Base-by-base conservation (phyloP, 2,888 invertebrate genomes). In the Plagodis dolabraria region DNA sequence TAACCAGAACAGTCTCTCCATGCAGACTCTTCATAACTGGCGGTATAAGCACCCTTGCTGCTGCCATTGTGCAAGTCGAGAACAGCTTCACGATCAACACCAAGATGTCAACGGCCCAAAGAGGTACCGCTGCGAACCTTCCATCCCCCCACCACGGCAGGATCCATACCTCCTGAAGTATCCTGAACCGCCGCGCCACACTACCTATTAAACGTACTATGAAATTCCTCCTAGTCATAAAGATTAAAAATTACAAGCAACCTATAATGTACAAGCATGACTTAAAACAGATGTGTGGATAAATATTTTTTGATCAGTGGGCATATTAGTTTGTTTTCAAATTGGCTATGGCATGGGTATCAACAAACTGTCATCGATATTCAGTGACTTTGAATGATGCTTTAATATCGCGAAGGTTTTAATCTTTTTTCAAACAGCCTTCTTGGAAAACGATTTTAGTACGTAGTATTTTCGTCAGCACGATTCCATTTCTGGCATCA, bases 111-210 rank as follows among this genome's bases (percentile, higher is more conserved):
- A 92, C 66, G 0, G 85, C 81, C 87, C 87, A 90, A 4, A 90
- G 74, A 0, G 91, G 91, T 5, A 82, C 82, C 8, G 86, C 68
- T 0, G 83, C 77, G 54, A 90, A 57, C 6, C 86, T 81, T 0
- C 90, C 88, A 64, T 83, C 83, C 0, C 86, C 87, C 89, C 91
- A 91, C 88, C 89, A 91, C 1, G 92, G 90, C 43, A 90, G 67
- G 43, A 92, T 82, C 89, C 91, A 92, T 70, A 82, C 79, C 69
- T 92, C 92, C 67, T 92, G 89, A 8, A 87, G 67, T 5, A 80
- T 76, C 67, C 92, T 79, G 57, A 90, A 92, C 69, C 84, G 89
- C 53, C 89, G 79, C 42, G 92, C 92, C 52, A 86, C 67, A 47
- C 68, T 65, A 47, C 86, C 83, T 68, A 92, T 66, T 7, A 77